Percentiles rank a stretch among this genome's conserved stretches.
Conservation (phyloP, 2,888 invertebrate genomes). For the Oscheius sp. region DNA sequence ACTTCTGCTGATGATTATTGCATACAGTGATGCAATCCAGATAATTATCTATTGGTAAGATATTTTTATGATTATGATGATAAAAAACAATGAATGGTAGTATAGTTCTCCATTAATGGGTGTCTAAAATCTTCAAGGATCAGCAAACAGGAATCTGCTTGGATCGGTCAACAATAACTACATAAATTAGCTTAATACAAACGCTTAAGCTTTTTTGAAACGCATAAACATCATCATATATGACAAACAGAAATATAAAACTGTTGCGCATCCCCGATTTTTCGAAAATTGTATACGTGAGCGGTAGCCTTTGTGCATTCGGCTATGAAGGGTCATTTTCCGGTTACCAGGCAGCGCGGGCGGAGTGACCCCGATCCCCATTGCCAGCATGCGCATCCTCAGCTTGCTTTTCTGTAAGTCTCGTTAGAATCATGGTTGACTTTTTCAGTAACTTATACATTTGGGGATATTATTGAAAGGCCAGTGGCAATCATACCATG, state of each 20-base stretch:
- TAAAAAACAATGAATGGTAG: neutral
- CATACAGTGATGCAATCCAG: conserved; percentile 3
- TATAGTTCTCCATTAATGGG: no score
- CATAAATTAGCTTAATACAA: no score
- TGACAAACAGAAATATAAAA: no score
- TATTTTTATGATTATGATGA: neutral
- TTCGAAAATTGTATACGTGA: conserved; percentile 11
- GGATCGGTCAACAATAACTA: no score
- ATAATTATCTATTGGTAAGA: neutral
- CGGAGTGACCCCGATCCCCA: conserved; percentile 32
- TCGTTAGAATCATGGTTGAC: neutral
- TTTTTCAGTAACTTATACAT: neutral
- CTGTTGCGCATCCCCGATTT: conserved; percentile 10
- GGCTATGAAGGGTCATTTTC: conserved; percentile 31
- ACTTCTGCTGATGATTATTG: no score
- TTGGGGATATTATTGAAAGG: conserved; percentile 36
- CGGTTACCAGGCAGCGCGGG: conserved; percentile 33
- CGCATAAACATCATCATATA: no score
- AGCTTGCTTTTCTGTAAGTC: conserved; percentile 21
- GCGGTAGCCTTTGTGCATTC: conserved; percentile 25
- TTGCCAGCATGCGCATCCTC: conserved; percentile 26
- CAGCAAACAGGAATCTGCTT: no score
- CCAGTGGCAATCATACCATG: conserved; percentile 56
- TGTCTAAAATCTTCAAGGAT: no score
- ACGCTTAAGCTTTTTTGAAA: no score